These are phyloP conservation scores for Hippasteria phrygiana DNA, from an alignment of 53 echinoderm and acorn worm species.

Conservation along the genomic window DNA sequence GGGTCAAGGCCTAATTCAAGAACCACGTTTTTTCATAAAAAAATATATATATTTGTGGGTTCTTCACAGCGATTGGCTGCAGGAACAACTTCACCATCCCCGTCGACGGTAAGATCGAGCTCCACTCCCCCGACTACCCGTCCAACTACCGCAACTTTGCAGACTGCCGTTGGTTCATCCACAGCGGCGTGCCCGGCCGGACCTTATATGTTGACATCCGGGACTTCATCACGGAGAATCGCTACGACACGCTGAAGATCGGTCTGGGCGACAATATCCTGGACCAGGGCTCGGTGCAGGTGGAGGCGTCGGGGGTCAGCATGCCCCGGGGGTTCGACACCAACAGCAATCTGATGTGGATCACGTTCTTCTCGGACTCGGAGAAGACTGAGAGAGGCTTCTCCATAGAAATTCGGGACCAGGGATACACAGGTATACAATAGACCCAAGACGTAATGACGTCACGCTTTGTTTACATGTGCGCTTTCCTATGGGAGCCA, in stretches of 20 bases:
- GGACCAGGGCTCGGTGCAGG: slow-evolving; percentile 60
- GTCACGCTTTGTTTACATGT: too few relatives aligned
- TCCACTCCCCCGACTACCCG: slow-evolving; percentile 94
- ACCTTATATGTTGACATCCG: slow-evolving; percentile 57
- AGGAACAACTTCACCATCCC: slow-evolving; percentile 90
- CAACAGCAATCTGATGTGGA: slow-evolving; percentile 72
- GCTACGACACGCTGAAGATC: slow-evolving; percentile 78
- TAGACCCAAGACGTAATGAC: too few relatives aligned
- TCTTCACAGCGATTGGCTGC: slow-evolving; percentile 89
- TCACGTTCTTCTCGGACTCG: slow-evolving; percentile 79
- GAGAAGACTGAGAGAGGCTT: slow-evolving; percentile 97
- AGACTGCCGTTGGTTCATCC: slow-evolving; percentile 94
- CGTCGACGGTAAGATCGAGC: slow-evolving; percentile 68
- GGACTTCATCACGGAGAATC: slow-evolving; percentile 93
- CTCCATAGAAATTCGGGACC: slow-evolving; percentile 83
- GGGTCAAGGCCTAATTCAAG: too few relatives aligned
- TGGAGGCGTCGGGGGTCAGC: slow-evolving; percentile 38
- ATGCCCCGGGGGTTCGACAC: slow-evolving; percentile 40
- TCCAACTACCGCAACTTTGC: slow-evolving; percentile 88
- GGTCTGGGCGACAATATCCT: slow-evolving; percentile 71
- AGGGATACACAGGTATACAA: slow-evolving; percentile 79
- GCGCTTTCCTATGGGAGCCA: too few relatives aligned
- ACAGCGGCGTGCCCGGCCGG: slow-evolving; percentile 71
- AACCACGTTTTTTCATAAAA: neutral
- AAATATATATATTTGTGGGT: neutral